These are phyloP conservation scores for Gobio occitaniae DNA, from an alignment of 2,797 vertebrate species.

Conservation along the genomic window DNA sequence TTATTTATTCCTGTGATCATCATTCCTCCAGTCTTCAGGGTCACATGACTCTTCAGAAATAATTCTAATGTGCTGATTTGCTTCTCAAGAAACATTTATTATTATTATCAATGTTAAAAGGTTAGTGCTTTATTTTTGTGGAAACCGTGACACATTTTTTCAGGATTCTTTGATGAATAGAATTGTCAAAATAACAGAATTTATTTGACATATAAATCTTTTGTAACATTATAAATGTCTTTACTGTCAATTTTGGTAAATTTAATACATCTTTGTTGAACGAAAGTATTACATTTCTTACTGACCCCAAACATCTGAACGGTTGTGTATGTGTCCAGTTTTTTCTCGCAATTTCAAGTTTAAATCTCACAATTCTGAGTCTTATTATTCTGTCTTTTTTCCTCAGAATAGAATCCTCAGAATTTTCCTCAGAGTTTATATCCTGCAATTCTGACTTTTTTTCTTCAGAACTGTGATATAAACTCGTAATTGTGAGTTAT, in stretches of 20 bases:
- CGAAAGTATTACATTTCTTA: neutral
- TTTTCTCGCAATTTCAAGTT: neutral
- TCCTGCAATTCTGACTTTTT: neutral
- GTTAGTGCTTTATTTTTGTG: too few relatives aligned
- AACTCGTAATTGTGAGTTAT: neutral
- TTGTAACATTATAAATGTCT: neutral
- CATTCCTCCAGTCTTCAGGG: neutral
- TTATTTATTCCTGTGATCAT: neutral
- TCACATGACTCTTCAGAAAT: slow-evolving; percentile 1
- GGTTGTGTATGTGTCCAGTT: neutral
- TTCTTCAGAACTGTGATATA: neutral
- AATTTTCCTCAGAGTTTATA: neutral
- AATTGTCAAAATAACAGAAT: too few relatives aligned
- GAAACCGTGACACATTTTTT: too few relatives aligned
- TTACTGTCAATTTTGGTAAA: neutral
- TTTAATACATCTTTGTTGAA: neutral
- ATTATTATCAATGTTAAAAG: too few relatives aligned
- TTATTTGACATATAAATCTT: too few relatives aligned
- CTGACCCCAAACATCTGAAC: neutral
- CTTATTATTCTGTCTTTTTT: neutral
- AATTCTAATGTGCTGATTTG: too few relatives aligned
- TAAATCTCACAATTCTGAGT: neutral
- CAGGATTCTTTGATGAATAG: too few relatives aligned
- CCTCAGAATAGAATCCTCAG: neutral
- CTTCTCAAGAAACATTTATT: neutral